These are phyloP conservation scores for Pachycephala philippinensis DNA, from an alignment of 2,113 vertebrate species.

Conservation along the genomic window DNA sequence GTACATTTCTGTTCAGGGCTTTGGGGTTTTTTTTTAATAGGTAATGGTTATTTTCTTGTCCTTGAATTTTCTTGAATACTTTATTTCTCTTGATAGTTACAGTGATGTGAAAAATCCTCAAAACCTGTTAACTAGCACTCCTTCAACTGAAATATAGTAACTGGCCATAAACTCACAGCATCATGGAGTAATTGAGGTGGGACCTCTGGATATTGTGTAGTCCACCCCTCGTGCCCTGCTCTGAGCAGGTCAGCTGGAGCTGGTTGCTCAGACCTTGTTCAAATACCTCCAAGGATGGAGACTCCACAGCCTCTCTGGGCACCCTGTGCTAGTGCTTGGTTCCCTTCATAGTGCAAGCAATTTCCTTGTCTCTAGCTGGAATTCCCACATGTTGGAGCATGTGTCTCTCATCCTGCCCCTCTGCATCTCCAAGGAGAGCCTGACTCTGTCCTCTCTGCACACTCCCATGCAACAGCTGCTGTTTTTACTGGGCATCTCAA, in stretches of 20 bases:
- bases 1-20: not conserved
- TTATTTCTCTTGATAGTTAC: not conserved
- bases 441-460: not conserved
- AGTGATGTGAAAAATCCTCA: not conserved
- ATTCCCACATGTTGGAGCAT: not conserved
- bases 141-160: not conserved
- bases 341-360: not conserved
- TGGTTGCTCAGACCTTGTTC: not conserved
- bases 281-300: not conserved
- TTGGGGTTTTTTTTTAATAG: not conserved
- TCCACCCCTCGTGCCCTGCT: rapidly evolving
- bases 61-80: not conserved
- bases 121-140: not conserved
- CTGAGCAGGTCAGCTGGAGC: not conserved
- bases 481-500: not conserved
- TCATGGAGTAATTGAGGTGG: not conserved
- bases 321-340: not conserved
- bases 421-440: not conserved
- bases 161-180: not conserved
- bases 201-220: not conserved
- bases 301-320: not conserved
- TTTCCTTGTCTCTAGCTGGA: not conserved
- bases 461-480: not conserved
- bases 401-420: not conserved
- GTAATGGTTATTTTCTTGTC: not conserved